Conservation (phyloP, 1,140 invertebrate species). For the Nylanderia fulva region DNA sequence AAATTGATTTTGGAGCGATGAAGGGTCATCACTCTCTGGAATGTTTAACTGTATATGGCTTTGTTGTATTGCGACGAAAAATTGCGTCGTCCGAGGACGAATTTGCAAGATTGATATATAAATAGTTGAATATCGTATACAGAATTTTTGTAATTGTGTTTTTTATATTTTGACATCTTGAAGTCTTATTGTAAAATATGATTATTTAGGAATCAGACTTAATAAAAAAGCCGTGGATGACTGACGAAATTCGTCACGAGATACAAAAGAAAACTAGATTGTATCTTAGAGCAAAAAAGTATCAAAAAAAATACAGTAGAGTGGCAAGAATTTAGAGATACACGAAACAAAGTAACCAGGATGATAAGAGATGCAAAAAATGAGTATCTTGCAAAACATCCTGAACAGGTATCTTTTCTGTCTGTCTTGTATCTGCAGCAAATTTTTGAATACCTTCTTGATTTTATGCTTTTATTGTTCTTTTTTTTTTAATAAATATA, state of each 20-base stretch:
- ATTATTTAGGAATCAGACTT: conserved; percentile 82
- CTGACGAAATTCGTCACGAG: conserved; percentile 86
- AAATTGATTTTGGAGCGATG: no score
- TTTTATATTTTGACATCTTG: not conserved
- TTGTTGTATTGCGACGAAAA: not conserved
- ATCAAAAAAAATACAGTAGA: conserved; percentile 83
- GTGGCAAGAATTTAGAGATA: conserved; percentile 86
- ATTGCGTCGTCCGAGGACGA: not conserved
- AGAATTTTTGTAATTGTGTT: not conserved
- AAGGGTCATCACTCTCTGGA: no score
- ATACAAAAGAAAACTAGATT: conserved; percentile 87
- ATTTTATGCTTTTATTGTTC: not conserved
- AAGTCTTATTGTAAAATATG: conserved; percentile 52
- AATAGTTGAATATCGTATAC: not conserved
- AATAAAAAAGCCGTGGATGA: conserved; percentile 86
- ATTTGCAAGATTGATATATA: not conserved
- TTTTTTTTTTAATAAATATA: not conserved
- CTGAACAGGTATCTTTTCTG: conserved; percentile 84
- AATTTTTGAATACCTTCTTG: not conserved
- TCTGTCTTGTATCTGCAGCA: conserved; percentile 8
- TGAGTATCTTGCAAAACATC: conserved; percentile 85
- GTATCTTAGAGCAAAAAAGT: conserved; percentile 85
- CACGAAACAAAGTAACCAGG: conserved; percentile 86
- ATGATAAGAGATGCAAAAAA: conserved; percentile 87
- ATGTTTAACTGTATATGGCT: not conserved